Conservation (phyloP, 1,140 invertebrate species). For the Penaeus japonicus region DNA sequence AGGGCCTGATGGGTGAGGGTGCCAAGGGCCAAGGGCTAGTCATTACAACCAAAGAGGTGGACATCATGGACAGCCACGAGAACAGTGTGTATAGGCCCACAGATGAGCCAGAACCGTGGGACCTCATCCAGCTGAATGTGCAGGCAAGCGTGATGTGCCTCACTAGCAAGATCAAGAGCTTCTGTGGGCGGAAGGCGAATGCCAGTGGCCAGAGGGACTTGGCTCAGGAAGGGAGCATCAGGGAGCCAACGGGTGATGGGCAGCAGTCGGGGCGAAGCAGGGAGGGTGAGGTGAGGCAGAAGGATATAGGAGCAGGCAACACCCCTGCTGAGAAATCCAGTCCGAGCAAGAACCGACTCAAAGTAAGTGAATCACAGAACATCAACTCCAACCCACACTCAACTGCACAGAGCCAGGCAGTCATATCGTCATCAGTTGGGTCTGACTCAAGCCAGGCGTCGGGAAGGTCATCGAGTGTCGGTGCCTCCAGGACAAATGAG, state of each 20-base stretch:
- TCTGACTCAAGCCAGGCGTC: constrained; percentile 43
- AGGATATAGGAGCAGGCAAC: neutral
- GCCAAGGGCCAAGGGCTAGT: neutral
- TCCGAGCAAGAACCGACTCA: constrained; percentile 3
- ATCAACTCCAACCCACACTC: constrained; percentile 25
- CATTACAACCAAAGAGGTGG: constrained; percentile 41
- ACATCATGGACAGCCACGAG: constrained; percentile 63
- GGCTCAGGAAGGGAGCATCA: neutral
- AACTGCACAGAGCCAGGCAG: constrained; percentile 22
- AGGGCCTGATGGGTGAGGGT: neutral
- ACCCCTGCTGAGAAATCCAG: constrained; percentile 11
- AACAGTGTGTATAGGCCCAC: constrained; percentile 83
- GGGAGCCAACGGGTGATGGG: neutral
- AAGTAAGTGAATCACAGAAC: constrained; percentile 39
- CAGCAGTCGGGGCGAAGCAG: neutral
- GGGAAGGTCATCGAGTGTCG: constrained; percentile 37
- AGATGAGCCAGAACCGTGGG: constrained; percentile 87
- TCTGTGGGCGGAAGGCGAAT: constrained; percentile 27
- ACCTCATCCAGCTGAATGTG: constrained; percentile 86
- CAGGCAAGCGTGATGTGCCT: constrained; percentile 89
- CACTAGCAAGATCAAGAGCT: constrained; percentile 71
- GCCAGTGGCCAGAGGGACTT: neutral
- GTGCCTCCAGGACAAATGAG: constrained; percentile 31
- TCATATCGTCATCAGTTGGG: constrained; percentile 37
- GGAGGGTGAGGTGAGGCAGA: neutral